These are phyloP conservation scores for Laticauda colubrina DNA, from an alignment of 2,113 vertebrate genomes.

Conservation along the genomic window DNA sequence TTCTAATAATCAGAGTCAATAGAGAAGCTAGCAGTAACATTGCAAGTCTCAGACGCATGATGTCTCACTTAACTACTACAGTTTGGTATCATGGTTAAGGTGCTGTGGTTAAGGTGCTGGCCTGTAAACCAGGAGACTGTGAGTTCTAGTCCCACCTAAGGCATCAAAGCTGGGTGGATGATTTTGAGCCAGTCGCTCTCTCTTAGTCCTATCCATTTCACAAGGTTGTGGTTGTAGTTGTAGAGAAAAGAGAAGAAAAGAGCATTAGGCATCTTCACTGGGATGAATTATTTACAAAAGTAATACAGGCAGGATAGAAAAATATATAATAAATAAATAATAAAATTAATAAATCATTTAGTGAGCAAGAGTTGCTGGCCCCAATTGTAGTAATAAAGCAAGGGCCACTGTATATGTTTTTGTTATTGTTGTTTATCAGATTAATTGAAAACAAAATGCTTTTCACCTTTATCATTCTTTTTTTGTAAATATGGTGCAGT, in stretches of 20 bases:
- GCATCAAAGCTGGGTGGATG: neutral
- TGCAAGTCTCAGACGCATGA: neutral
- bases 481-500: constrained; percentile 32
- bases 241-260: neutral
- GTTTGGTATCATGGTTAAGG: neutral
- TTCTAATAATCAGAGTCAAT: neutral
- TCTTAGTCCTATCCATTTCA: neutral
- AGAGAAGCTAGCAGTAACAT: neutral
- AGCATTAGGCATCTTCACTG: neutral
- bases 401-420: neutral
- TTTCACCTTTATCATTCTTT: constrained; percentile 34
- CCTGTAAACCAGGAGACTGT: too few relatives aligned
- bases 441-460: constrained; percentile 46
- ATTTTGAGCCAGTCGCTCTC: neutral
- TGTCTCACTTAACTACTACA: neutral
- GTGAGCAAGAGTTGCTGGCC: neutral
- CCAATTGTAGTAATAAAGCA: neutral
- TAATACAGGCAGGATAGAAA: neutral
- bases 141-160: neutral
- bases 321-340: neutral
- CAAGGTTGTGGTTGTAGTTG: neutral
- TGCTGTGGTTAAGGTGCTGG: neutral
- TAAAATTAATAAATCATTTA: neutral
- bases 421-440: neutral
- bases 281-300: neutral